Conservation (phyloP, 2,797 vertebrate species). For the Epinephelus malabaricus region DNA sequence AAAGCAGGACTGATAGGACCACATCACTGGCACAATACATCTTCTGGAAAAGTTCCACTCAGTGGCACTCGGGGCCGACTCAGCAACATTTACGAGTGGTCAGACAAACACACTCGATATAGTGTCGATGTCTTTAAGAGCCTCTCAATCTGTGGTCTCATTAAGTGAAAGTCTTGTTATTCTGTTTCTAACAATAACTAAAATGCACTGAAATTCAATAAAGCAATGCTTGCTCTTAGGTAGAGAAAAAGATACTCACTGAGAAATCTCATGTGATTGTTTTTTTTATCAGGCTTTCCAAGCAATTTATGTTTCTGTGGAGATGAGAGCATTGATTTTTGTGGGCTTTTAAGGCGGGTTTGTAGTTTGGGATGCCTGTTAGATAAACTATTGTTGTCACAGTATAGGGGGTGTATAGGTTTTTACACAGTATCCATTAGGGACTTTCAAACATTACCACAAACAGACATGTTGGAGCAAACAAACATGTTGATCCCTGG, state of each 20-base stretch:
- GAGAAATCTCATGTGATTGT: constrained; percentile 28
- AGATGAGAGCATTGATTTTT: constrained; percentile 57
- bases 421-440: constrained; percentile 8
- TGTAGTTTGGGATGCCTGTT: constrained; percentile 30
- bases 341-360: constrained; percentile 35
- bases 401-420: constrained; percentile 13
- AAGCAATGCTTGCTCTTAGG: constrained; percentile 2
- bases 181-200: neutral
- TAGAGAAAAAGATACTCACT: constrained; percentile 20
- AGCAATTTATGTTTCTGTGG: constrained; percentile 44
- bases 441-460: constrained; percentile 17
- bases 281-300: constrained; percentile 33
- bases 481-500: too few relatives aligned
- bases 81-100: constrained; percentile 32
- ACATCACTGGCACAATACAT: constrained; percentile 45
- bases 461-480: constrained; percentile 8
- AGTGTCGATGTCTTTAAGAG: constrained; percentile 26
- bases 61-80: constrained; percentile 25
- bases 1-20: constrained; percentile 52
- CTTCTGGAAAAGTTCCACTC: constrained; percentile 52
- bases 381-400: constrained; percentile 37
- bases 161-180: neutral
- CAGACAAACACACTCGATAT: constrained; percentile 16
- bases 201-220: constrained; percentile 26
- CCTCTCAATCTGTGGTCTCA: constrained; percentile 28